phyloP scores from a whole-genome alignment of 30 jellyfish, hydroid and myxozoan species.

The Calvadosia cruxmelitensis region DNA sequence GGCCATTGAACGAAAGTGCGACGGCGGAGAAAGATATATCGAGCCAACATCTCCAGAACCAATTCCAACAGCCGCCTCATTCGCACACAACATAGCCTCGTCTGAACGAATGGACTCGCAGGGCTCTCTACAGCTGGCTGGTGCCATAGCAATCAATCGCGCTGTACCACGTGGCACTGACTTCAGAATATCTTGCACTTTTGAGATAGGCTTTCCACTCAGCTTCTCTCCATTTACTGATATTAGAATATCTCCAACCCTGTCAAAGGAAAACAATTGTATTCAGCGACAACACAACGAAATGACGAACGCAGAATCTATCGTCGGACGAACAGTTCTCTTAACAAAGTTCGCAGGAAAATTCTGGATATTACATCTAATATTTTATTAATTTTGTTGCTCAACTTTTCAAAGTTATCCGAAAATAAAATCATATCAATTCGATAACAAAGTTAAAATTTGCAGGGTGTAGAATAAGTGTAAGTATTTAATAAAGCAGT shows the following conservation, averaged over 20 bases:
- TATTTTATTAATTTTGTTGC: no score
- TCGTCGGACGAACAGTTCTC: no score
- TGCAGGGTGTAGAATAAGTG: no score
- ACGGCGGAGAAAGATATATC: neutral
- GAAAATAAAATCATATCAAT: no score
- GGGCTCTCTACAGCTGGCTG: neutral
- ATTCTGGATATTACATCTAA: no score
- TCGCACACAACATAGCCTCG: neutral
- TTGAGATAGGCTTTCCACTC: constrained; percentile 83
- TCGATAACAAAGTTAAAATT: no score
- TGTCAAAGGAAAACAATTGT: constrained; percentile 1
- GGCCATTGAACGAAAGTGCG: neutral
- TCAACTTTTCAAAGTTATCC: no score
- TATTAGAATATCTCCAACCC: constrained; percentile 69
- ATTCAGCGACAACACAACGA: neutral
- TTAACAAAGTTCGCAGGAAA: no score
- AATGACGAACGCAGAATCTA: neutral
- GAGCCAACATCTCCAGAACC: neutral
- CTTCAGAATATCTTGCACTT: constrained; percentile 42
- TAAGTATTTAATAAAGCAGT: no score
- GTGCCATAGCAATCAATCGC: constrained; percentile 55
- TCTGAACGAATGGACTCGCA: no score
- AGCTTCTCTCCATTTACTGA: constrained; percentile 71
- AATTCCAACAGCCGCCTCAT: neutral
- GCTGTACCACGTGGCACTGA: constrained; percentile 82